phyloP scores from a whole-genome alignment of 2,113 vertebrate species.

The Pterocles gutturalis region DNA sequence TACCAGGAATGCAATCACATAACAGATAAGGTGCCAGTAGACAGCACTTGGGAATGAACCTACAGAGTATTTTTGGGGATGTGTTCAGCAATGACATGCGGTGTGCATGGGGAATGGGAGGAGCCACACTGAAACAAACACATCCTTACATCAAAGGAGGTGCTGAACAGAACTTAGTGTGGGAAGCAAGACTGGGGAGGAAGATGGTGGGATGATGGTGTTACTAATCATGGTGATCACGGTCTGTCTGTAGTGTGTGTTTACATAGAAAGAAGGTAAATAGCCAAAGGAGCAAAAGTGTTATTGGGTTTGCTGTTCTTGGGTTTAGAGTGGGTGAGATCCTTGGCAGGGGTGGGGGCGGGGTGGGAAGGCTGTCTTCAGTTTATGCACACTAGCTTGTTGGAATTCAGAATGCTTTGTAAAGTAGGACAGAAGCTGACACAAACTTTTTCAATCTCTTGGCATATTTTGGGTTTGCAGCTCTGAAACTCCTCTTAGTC shows the following conservation, averaged over 20 bases:
- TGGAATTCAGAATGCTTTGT: background rate
- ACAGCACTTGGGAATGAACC: background rate
- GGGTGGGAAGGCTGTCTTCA: background rate
- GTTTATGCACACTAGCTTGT: background rate
- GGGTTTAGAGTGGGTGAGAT: background rate
- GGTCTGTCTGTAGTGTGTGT: background rate
- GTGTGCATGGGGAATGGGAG: rapidly evolving
- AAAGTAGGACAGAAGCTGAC: background rate
- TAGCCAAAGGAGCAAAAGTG: background rate
- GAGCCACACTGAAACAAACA: background rate
- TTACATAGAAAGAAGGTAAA: background rate
- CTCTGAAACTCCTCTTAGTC: background rate
- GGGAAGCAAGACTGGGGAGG: background rate
- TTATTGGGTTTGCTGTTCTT: background rate
- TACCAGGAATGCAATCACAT: background rate
- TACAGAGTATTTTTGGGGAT: background rate
- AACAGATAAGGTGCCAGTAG: background rate
- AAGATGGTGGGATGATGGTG: background rate
- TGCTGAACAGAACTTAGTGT: background rate
- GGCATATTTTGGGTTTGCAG: background rate
- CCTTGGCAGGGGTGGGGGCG: background rate
- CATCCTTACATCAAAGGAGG: background rate
- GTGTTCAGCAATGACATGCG: background rate
- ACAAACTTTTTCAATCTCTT: background rate
- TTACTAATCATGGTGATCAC: background rate